phyloP scores from a whole-genome alignment of 2,888 invertebrate species.

The Galerucella pusilla region DNA sequence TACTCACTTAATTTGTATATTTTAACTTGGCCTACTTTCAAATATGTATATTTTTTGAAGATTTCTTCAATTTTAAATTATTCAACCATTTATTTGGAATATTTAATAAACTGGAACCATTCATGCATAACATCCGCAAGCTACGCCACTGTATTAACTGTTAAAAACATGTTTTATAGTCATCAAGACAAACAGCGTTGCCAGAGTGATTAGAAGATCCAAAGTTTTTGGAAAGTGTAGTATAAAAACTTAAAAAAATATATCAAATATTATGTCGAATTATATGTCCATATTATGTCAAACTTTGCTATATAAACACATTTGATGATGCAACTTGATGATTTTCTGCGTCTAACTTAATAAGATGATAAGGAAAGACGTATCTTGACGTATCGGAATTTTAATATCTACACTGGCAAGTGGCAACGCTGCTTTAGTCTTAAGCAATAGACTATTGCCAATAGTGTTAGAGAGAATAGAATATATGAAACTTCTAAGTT shows the following conservation, averaged over 20 bases:
- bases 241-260: too few relatives aligned
- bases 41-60: too few relatives aligned
- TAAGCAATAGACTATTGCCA: too few relatives aligned
- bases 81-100: background rate
- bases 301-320: background rate
- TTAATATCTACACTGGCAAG: background rate
- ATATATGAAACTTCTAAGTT: constrained; percentile 2
- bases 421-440: background rate
- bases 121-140: background rate
- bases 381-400: background rate
- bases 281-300: background rate
- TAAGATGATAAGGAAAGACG: too few relatives aligned
- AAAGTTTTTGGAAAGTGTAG: background rate
- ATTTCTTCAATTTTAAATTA: too few relatives aligned
- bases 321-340: background rate
- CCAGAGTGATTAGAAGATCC: background rate
- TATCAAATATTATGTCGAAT: too few relatives aligned
- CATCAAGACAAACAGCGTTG: background rate
- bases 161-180: background rate
- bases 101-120: background rate
- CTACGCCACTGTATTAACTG: constrained; percentile 4
- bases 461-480: background rate
- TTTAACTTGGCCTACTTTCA: too few relatives aligned
- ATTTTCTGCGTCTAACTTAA: too few relatives aligned
- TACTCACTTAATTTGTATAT: too few relatives aligned